A percentile compares a stretch with the other conserved stretches of the same genome.
Evolutionary conservation across 2,888 invertebrate species (phyloP).

Genomic region (Achlya flavicornis): DNA sequence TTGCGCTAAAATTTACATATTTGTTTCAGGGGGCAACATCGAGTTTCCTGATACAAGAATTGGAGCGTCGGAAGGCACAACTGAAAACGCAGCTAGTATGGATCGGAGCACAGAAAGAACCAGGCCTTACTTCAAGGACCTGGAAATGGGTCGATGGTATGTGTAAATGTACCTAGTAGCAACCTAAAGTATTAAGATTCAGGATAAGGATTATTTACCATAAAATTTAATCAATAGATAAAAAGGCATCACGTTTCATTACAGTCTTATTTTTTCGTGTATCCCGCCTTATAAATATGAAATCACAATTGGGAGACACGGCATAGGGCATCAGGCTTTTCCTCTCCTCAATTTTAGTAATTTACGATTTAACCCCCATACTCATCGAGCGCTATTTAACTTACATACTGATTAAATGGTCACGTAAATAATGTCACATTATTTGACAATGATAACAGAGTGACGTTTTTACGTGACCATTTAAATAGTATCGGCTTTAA

Average conservation of each 20-base stretch:
- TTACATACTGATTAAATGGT: too few species aligned
- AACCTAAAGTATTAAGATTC: neutral
- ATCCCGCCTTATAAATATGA: too few species aligned
- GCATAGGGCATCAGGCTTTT: too few species aligned
- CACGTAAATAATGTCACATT: too few species aligned
- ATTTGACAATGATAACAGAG: too few species aligned
- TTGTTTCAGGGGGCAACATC: slow-evolving; percentile 83
- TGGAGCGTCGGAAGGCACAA: slow-evolving; percentile 90
- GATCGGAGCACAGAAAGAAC: slow-evolving; percentile 96
- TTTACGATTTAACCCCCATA: too few species aligned
- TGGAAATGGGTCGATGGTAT: slow-evolving; percentile 96
- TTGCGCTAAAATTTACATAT: neutral
- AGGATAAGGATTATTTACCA: neutral
- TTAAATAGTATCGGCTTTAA: too few species aligned
- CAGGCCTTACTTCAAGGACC: slow-evolving; percentile 90
- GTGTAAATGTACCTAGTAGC: slow-evolving; percentile 41
- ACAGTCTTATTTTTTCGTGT: too few species aligned
- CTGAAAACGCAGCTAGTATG: slow-evolving; percentile 94
- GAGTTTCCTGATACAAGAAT: slow-evolving; percentile 89
- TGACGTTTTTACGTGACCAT: too few species aligned
- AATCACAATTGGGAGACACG: too few species aligned
- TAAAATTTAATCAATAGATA: neutral
- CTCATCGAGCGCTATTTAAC: too few species aligned
- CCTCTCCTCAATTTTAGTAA: too few species aligned
- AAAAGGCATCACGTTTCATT: neutral